Percentiles rank a stretch among this genome's conserved stretches.
phyloP scores from a whole-genome alignment of 2,113 vertebrate species.

The Xiphophorus hellerii region DNA sequence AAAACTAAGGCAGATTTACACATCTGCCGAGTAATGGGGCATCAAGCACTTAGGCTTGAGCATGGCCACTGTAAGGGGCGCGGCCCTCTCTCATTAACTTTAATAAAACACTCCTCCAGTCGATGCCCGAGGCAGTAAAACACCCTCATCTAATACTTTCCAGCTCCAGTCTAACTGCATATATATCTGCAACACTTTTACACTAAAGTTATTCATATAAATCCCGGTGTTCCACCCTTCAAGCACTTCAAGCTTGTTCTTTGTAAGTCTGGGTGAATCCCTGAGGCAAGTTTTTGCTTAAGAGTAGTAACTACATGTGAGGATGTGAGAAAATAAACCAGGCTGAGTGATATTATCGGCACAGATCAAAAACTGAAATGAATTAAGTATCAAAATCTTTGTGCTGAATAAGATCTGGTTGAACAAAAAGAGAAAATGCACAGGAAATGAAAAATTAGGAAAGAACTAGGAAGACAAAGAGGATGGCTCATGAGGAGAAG shows the following conservation, averaged over 20 bases:
- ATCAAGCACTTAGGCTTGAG: constrained; percentile 70
- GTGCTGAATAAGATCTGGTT: neutral
- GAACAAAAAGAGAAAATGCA: neutral
- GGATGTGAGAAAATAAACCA: constrained; percentile 14
- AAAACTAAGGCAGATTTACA: constrained; percentile 62
- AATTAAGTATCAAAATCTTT: neutral
- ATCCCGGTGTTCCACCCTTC: neutral
- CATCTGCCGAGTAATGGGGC: constrained; percentile 59
- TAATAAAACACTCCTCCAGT: constrained; percentile 74
- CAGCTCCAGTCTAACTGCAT: constrained; percentile 35
- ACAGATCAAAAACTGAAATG: neutral
- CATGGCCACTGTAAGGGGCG: constrained; percentile 57
- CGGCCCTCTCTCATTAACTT: constrained; percentile 72
- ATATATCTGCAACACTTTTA: constrained; percentile 54
- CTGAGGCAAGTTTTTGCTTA: constrained; percentile 19
- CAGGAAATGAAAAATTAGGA: neutral
- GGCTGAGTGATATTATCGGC: neutral
- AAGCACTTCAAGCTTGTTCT: constrained; percentile 7
- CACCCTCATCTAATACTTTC: constrained; percentile 50
- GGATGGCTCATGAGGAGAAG: neutral
- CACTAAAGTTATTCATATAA: constrained; percentile 32
- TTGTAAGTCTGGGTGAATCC: constrained; percentile 4
- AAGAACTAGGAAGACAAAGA: neutral
- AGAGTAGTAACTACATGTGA: neutral
- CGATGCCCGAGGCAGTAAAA: constrained; percentile 66